Evolutionary conservation across 2,113 vertebrate species (phyloP).

Genomic region (Brachyhypopomus gauderio): DNA sequence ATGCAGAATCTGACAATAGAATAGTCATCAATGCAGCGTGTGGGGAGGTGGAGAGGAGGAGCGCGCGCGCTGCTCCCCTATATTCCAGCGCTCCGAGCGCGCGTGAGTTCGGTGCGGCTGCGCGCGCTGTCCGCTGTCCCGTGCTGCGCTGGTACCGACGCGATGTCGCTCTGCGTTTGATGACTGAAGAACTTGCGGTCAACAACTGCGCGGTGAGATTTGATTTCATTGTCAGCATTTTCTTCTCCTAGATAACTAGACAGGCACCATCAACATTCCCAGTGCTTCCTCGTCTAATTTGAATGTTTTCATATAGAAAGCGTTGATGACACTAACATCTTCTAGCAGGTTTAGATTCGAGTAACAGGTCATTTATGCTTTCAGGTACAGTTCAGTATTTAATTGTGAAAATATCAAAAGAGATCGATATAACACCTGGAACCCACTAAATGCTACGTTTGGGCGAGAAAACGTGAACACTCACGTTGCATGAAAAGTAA

Average conservation of each 20-base stretch:
- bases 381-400: not conserved
- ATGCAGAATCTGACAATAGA: not conserved
- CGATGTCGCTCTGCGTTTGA: not conserved
- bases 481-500: not conserved
- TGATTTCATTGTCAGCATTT: not conserved
- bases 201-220: constrained; percentile 22
- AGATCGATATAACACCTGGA: not conserved
- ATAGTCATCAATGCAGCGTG: not conserved
- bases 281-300: too few relatives aligned
- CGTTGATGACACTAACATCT: not conserved
- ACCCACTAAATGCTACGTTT: not conserved
- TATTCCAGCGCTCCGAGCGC: not conserved
- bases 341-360: not conserved
- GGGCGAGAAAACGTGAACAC: not conserved
- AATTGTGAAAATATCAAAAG: not conserved
- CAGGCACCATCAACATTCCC: too few relatives aligned
- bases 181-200: not conserved
- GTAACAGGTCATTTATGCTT: not conserved
- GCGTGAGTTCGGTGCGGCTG: not conserved
- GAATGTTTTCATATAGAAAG: too few relatives aligned
- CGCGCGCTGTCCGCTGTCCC: not conserved
- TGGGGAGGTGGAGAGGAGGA: not conserved
- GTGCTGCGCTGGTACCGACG: not conserved
- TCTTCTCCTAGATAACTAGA: not conserved
- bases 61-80: not conserved